phyloP scores from a whole-genome alignment of 2,113 vertebrate genomes.

The Eretmochelys imbricata region DNA sequence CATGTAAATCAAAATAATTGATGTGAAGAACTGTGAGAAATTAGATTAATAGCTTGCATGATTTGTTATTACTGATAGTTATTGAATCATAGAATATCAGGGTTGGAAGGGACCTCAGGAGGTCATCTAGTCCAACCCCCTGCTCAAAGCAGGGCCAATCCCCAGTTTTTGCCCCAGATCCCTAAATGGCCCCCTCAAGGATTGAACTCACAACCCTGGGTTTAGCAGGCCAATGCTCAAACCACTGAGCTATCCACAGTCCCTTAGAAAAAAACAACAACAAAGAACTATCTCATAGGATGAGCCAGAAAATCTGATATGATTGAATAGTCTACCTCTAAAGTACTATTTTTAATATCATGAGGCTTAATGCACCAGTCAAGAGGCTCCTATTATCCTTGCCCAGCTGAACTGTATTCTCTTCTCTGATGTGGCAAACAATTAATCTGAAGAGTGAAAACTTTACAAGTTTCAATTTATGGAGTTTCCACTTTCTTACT shows the following conservation, averaged over 20 bases:
- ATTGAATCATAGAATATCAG: no score
- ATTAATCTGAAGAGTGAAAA: neutral
- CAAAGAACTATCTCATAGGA: neutral
- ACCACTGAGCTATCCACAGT: no score
- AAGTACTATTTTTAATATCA: neutral
- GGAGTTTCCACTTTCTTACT: neutral
- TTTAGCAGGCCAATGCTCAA: no score
- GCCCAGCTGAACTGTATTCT: neutral
- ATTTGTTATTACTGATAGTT: slow-evolving; percentile 20
- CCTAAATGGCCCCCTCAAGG: no score
- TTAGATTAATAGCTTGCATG: neutral
- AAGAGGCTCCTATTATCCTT: neutral
- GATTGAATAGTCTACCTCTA: neutral
- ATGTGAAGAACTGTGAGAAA: neutral
- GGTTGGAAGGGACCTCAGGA: no score
- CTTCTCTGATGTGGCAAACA: neutral
- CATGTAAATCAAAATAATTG: neutral
- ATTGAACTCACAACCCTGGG: no score
- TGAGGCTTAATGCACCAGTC: neutral
- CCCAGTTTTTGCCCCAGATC: no score
- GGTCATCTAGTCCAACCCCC: no score
- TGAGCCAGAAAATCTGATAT: neutral
- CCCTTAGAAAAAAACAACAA: neutral
- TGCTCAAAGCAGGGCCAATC: no score
- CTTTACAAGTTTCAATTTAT: neutral